Percentiles rank a stretch among this genome's conserved stretches.
Conservation (phyloP, 2,113 vertebrate genomes). For the Athene cunicularia region DNA sequence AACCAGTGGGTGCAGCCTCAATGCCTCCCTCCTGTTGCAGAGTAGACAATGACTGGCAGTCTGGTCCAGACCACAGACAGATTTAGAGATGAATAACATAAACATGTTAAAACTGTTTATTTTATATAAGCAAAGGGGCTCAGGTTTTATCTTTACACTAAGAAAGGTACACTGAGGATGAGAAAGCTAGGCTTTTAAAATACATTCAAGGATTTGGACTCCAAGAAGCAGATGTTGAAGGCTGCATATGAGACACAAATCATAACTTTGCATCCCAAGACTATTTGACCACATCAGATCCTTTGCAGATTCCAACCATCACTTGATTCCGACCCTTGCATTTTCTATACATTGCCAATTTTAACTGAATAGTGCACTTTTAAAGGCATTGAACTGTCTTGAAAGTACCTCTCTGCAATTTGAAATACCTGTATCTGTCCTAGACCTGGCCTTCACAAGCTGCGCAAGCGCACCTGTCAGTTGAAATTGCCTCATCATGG, state of each 20-base stretch:
- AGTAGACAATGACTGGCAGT: not conserved
- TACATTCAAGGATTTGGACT: not conserved
- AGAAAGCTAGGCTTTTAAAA: not conserved
- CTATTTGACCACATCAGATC: not conserved
- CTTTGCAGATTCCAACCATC: not conserved
- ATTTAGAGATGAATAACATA: not conserved
- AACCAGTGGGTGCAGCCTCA: accelerated
- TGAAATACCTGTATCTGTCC: not conserved
- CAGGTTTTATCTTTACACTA: not conserved
- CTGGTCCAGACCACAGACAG: not conserved
- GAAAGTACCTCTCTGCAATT: not conserved
- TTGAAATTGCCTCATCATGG: not conserved
- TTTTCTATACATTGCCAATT: not conserved
- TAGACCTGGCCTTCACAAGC: not conserved
- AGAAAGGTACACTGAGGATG: not conserved
- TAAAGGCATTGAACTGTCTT: not conserved
- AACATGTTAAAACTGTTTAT: not conserved
- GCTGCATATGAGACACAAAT: not conserved
- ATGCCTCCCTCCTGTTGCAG: not conserved
- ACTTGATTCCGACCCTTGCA: not conserved
- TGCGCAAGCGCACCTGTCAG: accelerated
- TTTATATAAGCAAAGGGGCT: not conserved
- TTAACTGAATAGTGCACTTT: not conserved
- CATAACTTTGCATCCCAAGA: not conserved
- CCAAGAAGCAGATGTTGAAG: not conserved